Percentiles rank a stretch among this genome's conserved stretches.
Evolutionary conservation across 2,113 vertebrate genomes (phyloP).

Genomic region (Gila orcuttii): DNA sequence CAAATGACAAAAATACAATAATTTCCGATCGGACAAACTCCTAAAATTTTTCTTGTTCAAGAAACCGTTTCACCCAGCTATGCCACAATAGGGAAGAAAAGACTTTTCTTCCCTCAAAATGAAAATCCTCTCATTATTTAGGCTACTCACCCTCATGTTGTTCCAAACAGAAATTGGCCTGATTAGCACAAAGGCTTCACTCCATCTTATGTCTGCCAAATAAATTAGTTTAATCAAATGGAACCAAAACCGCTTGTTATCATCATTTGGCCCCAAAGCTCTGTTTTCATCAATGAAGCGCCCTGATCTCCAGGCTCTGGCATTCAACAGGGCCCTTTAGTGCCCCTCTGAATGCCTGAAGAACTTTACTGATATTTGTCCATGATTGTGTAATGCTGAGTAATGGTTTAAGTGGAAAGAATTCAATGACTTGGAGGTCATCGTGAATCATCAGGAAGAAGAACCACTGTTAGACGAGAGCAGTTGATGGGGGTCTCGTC

Average conservation of each 20-base stretch:
- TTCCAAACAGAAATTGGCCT: slow-evolving; percentile 12
- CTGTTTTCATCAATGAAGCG: not conserved
- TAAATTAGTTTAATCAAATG: slow-evolving; percentile 57
- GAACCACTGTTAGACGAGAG: not conserved
- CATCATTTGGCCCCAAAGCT: slow-evolving; percentile 38
- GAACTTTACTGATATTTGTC: slow-evolving; percentile 1
- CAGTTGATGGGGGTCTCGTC: not conserved
- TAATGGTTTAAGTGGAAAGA: not conserved
- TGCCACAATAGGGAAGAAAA: no score
- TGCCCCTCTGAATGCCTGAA: not conserved
- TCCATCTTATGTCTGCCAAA: slow-evolving; percentile 44
- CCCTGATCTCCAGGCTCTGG: slow-evolving; percentile 3
- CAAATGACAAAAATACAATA: no score
- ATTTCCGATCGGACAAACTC: no score
- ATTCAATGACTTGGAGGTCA: not conserved
- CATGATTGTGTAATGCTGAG: slow-evolving; percentile 7
- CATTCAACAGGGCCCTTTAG: not conserved
- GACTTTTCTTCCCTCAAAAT: not conserved
- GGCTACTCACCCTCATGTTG: not conserved
- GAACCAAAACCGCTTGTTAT: slow-evolving; percentile 46
- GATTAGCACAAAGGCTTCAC: slow-evolving; percentile 13
- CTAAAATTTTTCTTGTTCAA: no score
- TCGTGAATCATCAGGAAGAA: not conserved
- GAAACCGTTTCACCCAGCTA: no score
- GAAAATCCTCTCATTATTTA: not conserved